These are phyloP conservation scores for Gastracanthus pulcherrimus DNA, from an alignment of 2,888 invertebrate genomes.

Conservation along the genomic window DNA sequence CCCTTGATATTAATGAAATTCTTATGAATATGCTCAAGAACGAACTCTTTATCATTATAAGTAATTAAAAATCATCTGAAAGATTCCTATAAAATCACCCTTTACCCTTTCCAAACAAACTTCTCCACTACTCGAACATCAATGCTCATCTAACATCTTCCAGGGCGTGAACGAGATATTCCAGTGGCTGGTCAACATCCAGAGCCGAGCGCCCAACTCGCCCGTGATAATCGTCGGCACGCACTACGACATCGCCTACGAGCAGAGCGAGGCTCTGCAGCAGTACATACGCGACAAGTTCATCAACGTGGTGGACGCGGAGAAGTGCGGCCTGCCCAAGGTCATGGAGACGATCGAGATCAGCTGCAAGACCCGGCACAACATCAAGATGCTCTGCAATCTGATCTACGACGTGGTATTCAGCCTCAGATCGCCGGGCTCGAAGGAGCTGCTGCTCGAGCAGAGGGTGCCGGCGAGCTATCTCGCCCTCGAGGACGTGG, in stretches of 20 bases:
- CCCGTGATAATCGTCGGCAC: conserved; percentile 98
- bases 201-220: conserved; percentile 96
- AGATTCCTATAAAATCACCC: no score
- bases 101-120: no score
- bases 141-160: not conserved
- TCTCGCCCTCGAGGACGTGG: conserved; percentile 95
- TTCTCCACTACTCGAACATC: no score
- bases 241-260: conserved; percentile 92
- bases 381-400: conserved; percentile 92
- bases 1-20: no score
- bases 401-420: conserved; percentile 96
- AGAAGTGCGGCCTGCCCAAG: conserved; percentile 95
- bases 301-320: conserved; percentile 95
- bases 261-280: conserved; percentile 90
- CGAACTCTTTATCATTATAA: no score
- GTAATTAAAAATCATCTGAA: no score
- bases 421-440: conserved; percentile 92
- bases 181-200: conserved; percentile 97
- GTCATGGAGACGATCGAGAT: conserved; percentile 96
- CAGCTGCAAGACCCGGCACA: conserved; percentile 91
- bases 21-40: no score
- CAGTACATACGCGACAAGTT: conserved; percentile 92
- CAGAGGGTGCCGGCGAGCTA: conserved; percentile 98
- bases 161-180: conserved; percentile 91
- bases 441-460: conserved; percentile 93